Percentiles rank a stretch among this genome's conserved stretches.
These are phyloP conservation scores for Bombus confusus DNA, from an alignment of 1,140 invertebrate species.

Conservation along the genomic window DNA sequence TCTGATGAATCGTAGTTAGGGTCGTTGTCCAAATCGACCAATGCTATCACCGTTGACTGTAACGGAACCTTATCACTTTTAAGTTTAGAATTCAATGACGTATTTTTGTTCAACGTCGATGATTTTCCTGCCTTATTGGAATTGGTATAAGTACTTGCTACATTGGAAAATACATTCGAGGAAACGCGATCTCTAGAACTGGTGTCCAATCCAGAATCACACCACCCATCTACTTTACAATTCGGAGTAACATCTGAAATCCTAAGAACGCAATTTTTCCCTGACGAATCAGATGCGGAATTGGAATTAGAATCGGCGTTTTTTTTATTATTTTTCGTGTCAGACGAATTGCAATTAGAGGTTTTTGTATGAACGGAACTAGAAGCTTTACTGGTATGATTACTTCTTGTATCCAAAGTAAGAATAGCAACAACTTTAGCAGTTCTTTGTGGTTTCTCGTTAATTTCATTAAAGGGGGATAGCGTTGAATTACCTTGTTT, in stretches of 20 bases:
- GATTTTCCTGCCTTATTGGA: constrained; percentile 27
- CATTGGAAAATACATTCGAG: constrained; percentile 13
- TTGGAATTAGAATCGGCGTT: constrained; percentile 17
- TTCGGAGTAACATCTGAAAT: constrained; percentile 36
- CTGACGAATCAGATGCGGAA: neutral
- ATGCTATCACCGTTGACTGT: constrained; percentile 31
- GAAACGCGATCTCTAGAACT: neutral
- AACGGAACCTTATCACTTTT: constrained; percentile 29
- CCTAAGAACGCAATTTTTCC: constrained; percentile 32
- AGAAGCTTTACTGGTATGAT: constrained; percentile 35
- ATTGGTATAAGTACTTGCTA: constrained; percentile 40
- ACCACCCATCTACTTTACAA: constrained; percentile 39
- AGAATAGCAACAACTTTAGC: constrained; percentile 80
- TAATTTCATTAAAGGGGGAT: neutral
- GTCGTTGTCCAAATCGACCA: constrained; percentile 67
- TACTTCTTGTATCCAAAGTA: constrained; percentile 71
- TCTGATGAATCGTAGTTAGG: constrained; percentile 50
- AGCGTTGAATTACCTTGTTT: constrained; percentile 26
- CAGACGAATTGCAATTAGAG: neutral
- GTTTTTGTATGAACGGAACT: constrained; percentile 24
- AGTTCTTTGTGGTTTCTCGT: constrained; percentile 77
- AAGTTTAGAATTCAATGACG: constrained; percentile 15
- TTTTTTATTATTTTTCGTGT: constrained; percentile 23
- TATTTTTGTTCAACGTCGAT: neutral
- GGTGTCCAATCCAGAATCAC: constrained; percentile 8